A percentile compares a stretch with the other conserved stretches of the same genome.
Evolutionary conservation across 2,888 invertebrate species (phyloP).

Genomic region (Drosophila anomalipes): DNA sequence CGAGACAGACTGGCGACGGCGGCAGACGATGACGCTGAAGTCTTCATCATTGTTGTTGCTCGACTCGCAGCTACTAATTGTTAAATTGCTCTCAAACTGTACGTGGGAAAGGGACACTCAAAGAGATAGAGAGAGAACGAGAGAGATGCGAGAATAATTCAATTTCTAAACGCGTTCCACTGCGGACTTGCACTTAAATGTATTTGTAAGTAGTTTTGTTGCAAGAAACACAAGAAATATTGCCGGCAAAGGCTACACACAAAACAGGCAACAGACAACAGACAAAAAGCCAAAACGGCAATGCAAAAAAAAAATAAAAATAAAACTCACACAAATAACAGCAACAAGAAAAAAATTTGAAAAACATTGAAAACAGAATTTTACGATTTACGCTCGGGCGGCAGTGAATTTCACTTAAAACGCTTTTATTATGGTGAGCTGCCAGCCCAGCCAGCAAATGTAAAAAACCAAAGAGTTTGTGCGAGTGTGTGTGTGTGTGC

Average conservation of each 20-base stretch:
- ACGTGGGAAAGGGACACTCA: not conserved
- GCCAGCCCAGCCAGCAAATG: constrained; percentile 51
- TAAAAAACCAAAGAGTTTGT: constrained; percentile 30
- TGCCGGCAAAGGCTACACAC: constrained; percentile 31
- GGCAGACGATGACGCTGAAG: constrained; percentile 28
- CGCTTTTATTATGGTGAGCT: constrained; percentile 72
- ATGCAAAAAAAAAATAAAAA: constrained; percentile 27
- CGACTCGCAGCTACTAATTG: constrained; percentile 52
- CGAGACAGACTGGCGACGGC: constrained; percentile 62
- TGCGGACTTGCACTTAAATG: constrained; percentile 52
- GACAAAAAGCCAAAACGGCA: constrained; percentile 22
- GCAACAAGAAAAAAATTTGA: constrained; percentile 57
- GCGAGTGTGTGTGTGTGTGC: constrained; percentile 7
- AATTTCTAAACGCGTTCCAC: constrained; percentile 68
- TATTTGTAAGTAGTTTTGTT: constrained; percentile 54
- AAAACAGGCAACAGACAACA: constrained; percentile 10
- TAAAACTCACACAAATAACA: constrained; percentile 15
- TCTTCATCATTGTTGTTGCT: constrained; percentile 18
- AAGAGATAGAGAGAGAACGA: not conserved
- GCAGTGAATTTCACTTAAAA: constrained; percentile 79
- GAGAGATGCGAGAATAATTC: constrained; percentile 46
- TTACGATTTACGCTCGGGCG: constrained; percentile 74
- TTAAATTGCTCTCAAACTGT: constrained; percentile 51
- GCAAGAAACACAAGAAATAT: constrained; percentile 52
- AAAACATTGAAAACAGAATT: constrained; percentile 74